Evolutionary conservation across 1,140 invertebrate genomes (phyloP).

Genomic region (Sminthurinus signatus): DNA sequence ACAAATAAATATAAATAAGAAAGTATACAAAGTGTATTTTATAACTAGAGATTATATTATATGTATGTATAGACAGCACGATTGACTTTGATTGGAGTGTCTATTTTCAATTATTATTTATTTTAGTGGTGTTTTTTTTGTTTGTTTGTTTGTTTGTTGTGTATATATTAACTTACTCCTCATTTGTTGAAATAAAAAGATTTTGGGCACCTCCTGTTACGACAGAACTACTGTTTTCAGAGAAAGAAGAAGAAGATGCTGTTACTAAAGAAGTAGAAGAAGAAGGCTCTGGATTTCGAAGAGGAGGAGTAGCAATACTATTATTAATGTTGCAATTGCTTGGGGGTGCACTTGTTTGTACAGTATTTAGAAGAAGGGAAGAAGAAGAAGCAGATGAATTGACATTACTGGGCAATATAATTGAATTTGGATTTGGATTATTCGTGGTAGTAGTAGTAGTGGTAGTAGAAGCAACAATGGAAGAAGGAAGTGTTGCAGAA

Average conservation of each 20-base stretch:
- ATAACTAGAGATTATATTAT: too few species aligned
- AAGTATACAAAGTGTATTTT: too few species aligned
- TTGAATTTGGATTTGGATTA: too few species aligned
- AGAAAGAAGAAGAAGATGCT: slow-evolving; percentile 1
- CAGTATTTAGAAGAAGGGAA: too few species aligned
- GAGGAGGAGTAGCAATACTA: slow-evolving; percentile 5
- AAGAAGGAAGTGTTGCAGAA: slow-evolving; percentile 11
- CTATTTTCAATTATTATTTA: too few species aligned
- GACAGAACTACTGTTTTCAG: slow-evolving; percentile 8
- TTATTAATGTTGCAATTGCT: too few species aligned
- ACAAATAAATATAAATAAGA: too few species aligned
- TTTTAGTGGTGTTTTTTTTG: too few species aligned
- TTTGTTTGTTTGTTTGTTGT: too few species aligned
- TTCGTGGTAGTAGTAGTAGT: slow-evolving; percentile 6
- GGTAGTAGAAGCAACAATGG: slow-evolving; percentile 3
- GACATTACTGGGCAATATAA: slow-evolving; percentile 4
- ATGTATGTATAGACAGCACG: too few species aligned
- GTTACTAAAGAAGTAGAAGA: background rate
- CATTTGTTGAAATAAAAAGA: slow-evolving; percentile 12
- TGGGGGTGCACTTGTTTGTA: too few species aligned
- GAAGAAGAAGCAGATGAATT: background rate
- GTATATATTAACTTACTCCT: slow-evolving; percentile 12
- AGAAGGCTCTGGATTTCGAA: background rate
- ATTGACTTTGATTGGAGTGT: too few species aligned
- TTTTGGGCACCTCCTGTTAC: slow-evolving; percentile 13